Conservation (phyloP, 2,888 invertebrate species). For the Caenorhabditis afra region DNA sequence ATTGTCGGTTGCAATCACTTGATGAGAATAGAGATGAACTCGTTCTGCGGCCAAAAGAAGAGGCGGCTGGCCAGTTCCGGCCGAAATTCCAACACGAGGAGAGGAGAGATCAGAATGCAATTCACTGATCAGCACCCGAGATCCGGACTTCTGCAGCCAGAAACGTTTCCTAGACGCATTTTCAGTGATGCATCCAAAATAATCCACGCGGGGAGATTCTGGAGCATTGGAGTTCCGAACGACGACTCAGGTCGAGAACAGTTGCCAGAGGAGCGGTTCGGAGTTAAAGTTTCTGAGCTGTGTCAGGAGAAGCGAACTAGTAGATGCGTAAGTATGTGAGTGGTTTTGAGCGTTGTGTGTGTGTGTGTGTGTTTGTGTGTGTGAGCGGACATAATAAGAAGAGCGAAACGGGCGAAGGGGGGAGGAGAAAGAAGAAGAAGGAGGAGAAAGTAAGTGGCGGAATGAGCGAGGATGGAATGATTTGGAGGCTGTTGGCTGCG, state of each 20-base stretch:
- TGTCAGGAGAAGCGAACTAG: background rate
- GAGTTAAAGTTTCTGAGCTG: conserved; percentile 3
- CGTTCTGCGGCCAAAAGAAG: conserved; percentile 11
- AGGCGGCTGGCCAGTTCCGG: conserved; percentile 22
- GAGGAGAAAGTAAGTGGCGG: conserved; percentile 48
- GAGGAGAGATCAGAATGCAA: conserved; percentile 10
- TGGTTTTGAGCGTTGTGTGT: conserved; percentile 26
- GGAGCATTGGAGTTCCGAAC: background rate
- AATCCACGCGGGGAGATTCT: too few relatives aligned
- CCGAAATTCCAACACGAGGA: conserved; percentile 13
- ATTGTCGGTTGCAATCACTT: conserved; percentile 15
- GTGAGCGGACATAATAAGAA: conserved; percentile 41
- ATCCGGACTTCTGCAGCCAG: too few relatives aligned
- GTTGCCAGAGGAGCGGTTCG: too few relatives aligned
- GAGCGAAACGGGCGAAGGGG: conserved; percentile 24
- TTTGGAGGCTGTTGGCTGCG: conserved; percentile 37
- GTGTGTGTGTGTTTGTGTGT: conserved; percentile 4
- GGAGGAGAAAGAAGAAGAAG: conserved; percentile 16
- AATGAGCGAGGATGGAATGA: conserved; percentile 49
- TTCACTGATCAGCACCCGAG: too few relatives aligned
- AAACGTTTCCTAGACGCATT: too few relatives aligned
- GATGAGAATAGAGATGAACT: conserved; percentile 6
- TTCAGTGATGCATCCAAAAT: too few relatives aligned
- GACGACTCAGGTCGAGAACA: too few relatives aligned
- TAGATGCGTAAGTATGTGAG: conserved; percentile 29